Base-by-base conservation (phyloP, 2,888 invertebrate species). In the Plutella xylostella region DNA sequence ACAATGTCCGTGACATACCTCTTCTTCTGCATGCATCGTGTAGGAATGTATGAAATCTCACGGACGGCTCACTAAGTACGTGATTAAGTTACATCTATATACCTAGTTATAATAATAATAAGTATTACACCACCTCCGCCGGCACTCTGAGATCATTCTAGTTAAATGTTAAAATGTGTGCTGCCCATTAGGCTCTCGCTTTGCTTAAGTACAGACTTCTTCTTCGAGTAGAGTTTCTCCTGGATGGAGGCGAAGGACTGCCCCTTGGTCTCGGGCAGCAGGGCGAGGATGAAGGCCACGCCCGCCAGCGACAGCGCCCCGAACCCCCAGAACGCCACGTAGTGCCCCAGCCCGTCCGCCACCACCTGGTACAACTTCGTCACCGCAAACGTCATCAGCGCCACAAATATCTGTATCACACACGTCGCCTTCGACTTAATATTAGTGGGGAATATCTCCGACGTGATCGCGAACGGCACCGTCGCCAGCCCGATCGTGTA, bases 361-460 rank as follows among this genome's bases (percentile, higher is more conserved):
- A 87, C 71, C 31, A 85, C 77, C 61, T 86, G 86, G 56, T 85
- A 88, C 40, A 86, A 65, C 51, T 88, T 85, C 1, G 88, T 87
- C 2, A 88, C 86, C 14, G 87, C 72, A 54, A 88, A 88, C 1
- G 86, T 86, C 69, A 85, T 83, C 35, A 85, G 57, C 42, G 88
- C 86, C 25, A 86, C 89, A 51, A 85, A 83, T 58, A 89, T 83
- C 46, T 89, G 86, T 43, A 87, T 87, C 4, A 88, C 75, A 50
- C 88, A 88, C 21, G 88, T 87, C 0, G 90, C 89, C 48, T 87
- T 80, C 1, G 89, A 88, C 57, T 89, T 86, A 18, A 87, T 88
- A 53, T 87, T 80, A 3, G 86, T 74, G 34, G 90, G 87, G 62
- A 90, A 88, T 59, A 89, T 78, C 68, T 89, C 89, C 3, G 87